These are phyloP conservation scores for Drosophila quasianomalipes DNA, from an alignment of 2,888 invertebrate species.

Conservation along the genomic window DNA sequence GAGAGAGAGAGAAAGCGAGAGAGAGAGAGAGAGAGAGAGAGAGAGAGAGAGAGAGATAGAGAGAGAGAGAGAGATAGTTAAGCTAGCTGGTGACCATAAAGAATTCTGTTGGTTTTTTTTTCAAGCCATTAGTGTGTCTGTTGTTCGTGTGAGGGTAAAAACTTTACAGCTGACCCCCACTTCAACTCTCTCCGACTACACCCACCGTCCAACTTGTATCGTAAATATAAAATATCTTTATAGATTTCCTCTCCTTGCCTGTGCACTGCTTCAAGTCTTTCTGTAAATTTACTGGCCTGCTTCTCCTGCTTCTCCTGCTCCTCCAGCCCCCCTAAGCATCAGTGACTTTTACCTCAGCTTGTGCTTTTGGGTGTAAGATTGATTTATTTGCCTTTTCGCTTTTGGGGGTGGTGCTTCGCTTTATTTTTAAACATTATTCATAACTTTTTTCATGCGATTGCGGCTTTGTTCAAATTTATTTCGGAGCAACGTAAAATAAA, in stretches of 20 bases:
- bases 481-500: constrained; percentile 63
- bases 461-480: constrained; percentile 71
- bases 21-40: constrained; percentile 2
- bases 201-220: constrained; percentile 32
- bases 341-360: constrained; percentile 34
- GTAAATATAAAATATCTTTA: constrained; percentile 58
- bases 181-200: neutral
- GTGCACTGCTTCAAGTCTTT: constrained; percentile 20
- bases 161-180: constrained; percentile 37
- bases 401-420: constrained; percentile 28
- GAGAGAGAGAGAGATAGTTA: neutral
- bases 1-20: constrained; percentile 6
- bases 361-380: constrained; percentile 64
- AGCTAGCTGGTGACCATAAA: constrained; percentile 32
- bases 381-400: constrained; percentile 72
- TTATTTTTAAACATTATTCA: constrained; percentile 72
- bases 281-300: constrained; percentile 12
- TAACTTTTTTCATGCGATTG: constrained; percentile 67
- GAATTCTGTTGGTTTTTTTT: constrained; percentile 21
- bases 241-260: constrained; percentile 61
- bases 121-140: constrained; percentile 17
- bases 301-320: neutral
- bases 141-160: constrained; percentile 15
- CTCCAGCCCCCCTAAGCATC: constrained; percentile 8
- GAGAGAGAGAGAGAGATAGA: neutral